Percentiles rank a stretch among this genome's conserved stretches.
Evolutionary conservation across 2,797 vertebrate species (phyloP).

Genomic region (Capromys pilorides): DNA sequence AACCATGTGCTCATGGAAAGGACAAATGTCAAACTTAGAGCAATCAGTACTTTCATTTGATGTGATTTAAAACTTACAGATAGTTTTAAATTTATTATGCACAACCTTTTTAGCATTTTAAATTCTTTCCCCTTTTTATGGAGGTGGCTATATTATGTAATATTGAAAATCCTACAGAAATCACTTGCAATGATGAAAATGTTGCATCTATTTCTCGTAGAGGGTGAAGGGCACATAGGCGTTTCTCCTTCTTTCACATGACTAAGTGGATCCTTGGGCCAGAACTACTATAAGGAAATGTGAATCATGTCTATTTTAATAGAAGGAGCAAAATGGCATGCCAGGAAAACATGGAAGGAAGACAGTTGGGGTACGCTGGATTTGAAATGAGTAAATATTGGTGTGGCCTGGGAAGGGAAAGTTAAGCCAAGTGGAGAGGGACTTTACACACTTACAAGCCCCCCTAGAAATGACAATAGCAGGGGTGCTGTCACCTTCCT

Average conservation of each 20-base stretch:
- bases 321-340: background rate
- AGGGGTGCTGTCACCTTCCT: background rate
- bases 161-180: constrained; percentile 19
- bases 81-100: background rate
- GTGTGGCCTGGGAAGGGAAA: background rate
- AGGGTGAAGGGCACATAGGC: background rate
- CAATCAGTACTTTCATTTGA: background rate
- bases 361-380: rapidly evolving
- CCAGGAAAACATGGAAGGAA: background rate
- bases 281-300: background rate
- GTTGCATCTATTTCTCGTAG: background rate
- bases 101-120: background rate
- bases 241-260: background rate
- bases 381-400: no score
- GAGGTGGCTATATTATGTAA: background rate
- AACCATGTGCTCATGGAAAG: no score
- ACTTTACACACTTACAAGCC: background rate
- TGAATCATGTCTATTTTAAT: background rate
- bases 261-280: background rate
- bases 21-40: background rate
- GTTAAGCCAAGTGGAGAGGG: background rate
- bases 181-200: background rate
- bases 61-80: background rate
- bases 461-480: background rate
- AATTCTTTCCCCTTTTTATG: background rate